Percentiles rank a stretch among this genome's conserved stretches.
phyloP scores from a whole-genome alignment of 2,113 vertebrate genomes.

The Tinamus guttatus region DNA sequence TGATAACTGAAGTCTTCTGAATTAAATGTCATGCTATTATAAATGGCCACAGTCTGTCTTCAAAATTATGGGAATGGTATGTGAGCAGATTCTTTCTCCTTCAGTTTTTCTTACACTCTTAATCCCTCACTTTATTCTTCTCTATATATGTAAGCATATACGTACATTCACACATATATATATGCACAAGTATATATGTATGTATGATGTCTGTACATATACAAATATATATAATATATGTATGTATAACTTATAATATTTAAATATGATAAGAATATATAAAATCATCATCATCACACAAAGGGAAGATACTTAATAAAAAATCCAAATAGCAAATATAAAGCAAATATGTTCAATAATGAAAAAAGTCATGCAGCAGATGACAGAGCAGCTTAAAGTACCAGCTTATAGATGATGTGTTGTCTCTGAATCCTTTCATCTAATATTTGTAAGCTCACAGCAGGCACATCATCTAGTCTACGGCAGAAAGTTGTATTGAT shows the following conservation, averaged over 20 bases:
- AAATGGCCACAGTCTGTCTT: background rate
- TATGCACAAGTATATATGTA: background rate
- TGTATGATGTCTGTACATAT: background rate
- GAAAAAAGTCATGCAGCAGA: constrained; percentile 7
- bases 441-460: constrained; percentile 63
- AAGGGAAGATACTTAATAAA: background rate
- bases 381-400: constrained; percentile 10
- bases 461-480: constrained; percentile 15
- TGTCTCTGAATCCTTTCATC: constrained; percentile 24
- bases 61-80: background rate
- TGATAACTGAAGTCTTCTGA: background rate
- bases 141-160: background rate
- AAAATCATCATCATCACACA: background rate
- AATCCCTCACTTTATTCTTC: background rate
- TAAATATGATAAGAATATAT: too few species aligned
- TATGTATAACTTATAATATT: too few species aligned
- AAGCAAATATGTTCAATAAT: constrained; percentile 30
- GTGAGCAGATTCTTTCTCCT: background rate
- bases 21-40: background rate
- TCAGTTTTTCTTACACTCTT: background rate
- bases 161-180: background rate
- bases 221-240: too few species aligned
- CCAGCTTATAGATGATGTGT: background rate
- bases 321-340: background rate
- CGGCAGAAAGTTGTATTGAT: constrained; percentile 64